Percentiles rank a stretch among this genome's conserved stretches.
These are phyloP conservation scores for Triplophysa bombifrons DNA, from an alignment of 2,797 vertebrate genomes.

Conservation along the genomic window DNA sequence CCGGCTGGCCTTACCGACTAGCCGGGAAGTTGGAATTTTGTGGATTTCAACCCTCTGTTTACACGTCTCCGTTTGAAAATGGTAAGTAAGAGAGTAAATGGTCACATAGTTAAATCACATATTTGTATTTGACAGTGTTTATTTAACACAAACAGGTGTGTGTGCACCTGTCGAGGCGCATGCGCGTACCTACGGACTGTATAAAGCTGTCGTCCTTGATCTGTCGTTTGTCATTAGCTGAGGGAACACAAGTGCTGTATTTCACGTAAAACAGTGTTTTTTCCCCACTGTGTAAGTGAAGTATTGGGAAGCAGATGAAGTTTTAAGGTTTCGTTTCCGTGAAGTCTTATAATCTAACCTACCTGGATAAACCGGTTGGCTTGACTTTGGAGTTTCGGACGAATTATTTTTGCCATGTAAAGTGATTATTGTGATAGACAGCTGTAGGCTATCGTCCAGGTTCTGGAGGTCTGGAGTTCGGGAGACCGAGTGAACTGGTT, in stretches of 20 bases:
- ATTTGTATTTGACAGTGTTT: background rate
- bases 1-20: conserved; percentile 2
- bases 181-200: conserved; percentile 9
- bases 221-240: background rate
- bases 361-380: conserved; percentile 43
- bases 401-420: background rate
- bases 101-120: too few relatives aligned
- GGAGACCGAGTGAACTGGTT: background rate
- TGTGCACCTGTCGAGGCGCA: conserved; percentile 22
- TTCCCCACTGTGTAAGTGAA: background rate
- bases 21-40: conserved; percentile 18
- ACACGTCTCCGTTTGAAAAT: conserved; percentile 57
- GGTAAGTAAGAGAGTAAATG: conserved; percentile 66
- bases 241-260: background rate
- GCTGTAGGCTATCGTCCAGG: background rate
- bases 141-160: conserved; percentile 8
- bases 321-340: conserved; percentile 7
- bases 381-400: background rate
- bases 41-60: background rate
- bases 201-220: background rate
- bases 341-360: background rate
- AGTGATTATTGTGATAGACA: background rate
- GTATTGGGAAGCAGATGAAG: background rate
- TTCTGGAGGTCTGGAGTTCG: background rate
- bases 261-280: background rate